These are phyloP conservation scores for Tangara arthus DNA, from an alignment of 2,797 vertebrate species.

Conservation along the genomic window DNA sequence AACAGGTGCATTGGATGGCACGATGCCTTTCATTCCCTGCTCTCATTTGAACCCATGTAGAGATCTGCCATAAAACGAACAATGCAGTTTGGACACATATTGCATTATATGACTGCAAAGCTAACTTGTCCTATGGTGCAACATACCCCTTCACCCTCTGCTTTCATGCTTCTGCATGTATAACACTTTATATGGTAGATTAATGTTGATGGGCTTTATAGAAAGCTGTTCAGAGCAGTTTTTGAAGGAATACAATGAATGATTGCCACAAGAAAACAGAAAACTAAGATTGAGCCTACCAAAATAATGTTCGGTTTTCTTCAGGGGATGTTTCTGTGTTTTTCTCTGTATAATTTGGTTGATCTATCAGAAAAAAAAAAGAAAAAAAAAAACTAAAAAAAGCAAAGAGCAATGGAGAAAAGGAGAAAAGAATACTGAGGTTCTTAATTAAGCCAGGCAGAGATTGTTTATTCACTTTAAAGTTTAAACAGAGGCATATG, in stretches of 20 bases:
- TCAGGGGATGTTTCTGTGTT: background rate
- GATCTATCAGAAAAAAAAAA: background rate
- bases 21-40: background rate
- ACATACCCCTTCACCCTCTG: background rate
- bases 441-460: conserved; percentile 14
- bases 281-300: background rate
- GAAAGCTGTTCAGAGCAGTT: background rate
- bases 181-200: background rate
- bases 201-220: background rate
- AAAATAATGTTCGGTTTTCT: background rate
- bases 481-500: conserved; percentile 11
- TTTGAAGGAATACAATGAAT: background rate
- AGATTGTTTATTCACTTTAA: conserved; percentile 17
- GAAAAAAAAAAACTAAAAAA: background rate
- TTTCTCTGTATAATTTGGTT: background rate
- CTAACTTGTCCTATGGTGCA: background rate
- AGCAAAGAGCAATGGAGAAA: background rate
- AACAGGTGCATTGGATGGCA: background rate
- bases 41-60: background rate
- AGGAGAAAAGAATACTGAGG: background rate
- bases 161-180: background rate
- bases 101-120: background rate
- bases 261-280: background rate
- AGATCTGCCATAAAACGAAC: background rate
- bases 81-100: background rate